Conservation (phyloP, 2,797 vertebrate genomes). For the Phataginus tetradactyla region DNA sequence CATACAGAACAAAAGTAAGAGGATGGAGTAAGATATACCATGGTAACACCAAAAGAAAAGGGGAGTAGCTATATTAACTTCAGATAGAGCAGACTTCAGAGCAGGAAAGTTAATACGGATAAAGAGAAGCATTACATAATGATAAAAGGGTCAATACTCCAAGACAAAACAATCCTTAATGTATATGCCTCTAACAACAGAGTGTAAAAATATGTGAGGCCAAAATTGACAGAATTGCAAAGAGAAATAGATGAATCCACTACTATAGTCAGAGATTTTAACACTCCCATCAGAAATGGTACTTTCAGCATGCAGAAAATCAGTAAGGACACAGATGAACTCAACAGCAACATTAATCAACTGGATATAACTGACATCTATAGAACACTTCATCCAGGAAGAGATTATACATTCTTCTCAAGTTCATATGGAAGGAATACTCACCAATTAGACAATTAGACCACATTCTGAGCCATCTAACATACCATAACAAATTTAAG, state of each 20-base stretch:
- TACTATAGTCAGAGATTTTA: neutral
- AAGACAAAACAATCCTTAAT: neutral
- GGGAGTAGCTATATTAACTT: neutral
- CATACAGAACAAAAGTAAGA: neutral
- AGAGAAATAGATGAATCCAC: neutral
- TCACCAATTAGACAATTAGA: neutral
- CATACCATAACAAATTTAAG: neutral
- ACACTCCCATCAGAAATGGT: neutral
- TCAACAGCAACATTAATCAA: neutral
- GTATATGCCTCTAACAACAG: neutral
- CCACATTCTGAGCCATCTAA: neutral
- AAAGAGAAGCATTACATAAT: neutral
- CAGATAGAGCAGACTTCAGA: neutral
- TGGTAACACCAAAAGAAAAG: neutral
- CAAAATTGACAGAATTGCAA: neutral
- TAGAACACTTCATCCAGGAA: neutral
- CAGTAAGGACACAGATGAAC: neutral
- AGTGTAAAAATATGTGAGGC: neutral
- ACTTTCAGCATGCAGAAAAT: neutral
- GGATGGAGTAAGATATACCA: neutral
- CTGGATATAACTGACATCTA: neutral
- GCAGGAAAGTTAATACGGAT: neutral
- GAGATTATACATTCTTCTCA: neutral
- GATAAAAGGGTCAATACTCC: conserved; percentile 6
- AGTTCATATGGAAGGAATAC: neutral